phyloP scores from a whole-genome alignment of 92 coral and sea anemone genomes.

The Isaurus tuberculatus region DNA sequence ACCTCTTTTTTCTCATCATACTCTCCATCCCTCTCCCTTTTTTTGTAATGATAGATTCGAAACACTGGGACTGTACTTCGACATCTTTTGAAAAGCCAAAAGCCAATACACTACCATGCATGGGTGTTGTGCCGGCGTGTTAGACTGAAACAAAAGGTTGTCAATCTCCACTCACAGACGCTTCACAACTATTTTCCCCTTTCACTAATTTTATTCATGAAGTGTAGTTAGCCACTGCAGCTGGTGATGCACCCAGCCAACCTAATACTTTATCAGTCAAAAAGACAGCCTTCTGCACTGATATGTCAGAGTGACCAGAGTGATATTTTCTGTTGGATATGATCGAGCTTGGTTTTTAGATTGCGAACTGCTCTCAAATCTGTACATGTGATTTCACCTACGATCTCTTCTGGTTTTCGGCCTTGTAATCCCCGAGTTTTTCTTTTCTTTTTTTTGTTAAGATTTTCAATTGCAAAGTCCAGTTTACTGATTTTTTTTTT shows the following conservation, averaged over 20 bases:
- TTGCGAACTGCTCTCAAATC: neutral
- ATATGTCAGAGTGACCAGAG: conserved; percentile 7
- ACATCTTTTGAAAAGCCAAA: neutral
- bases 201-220: neutral
- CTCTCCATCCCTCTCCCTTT: neutral
- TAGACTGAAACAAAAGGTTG: neutral
- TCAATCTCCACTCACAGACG: neutral
- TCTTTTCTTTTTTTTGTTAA: conserved; percentile 18
- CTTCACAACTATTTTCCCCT: neutral
- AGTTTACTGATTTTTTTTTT: conserved; percentile 45
- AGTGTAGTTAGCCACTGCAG: conserved; percentile 8
- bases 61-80: neutral
- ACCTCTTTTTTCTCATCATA: neutral
- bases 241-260: conserved; percentile 47
- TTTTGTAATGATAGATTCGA: neutral
- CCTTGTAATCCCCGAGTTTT: neutral
- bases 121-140: neutral
- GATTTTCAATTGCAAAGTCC: conserved; percentile 44
- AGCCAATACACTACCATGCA: neutral
- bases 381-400: neutral
- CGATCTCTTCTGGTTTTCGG: conserved; percentile 2
- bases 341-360: conserved; percentile 1
- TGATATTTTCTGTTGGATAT: neutral
- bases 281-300: conserved; percentile 33
- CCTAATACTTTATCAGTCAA: conserved; percentile 40